A percentile compares a stretch with the other conserved stretches of the same genome.
These are phyloP conservation scores for Chalcis sispes DNA, from an alignment of 2,888 invertebrate species.

Conservation along the genomic window DNA sequence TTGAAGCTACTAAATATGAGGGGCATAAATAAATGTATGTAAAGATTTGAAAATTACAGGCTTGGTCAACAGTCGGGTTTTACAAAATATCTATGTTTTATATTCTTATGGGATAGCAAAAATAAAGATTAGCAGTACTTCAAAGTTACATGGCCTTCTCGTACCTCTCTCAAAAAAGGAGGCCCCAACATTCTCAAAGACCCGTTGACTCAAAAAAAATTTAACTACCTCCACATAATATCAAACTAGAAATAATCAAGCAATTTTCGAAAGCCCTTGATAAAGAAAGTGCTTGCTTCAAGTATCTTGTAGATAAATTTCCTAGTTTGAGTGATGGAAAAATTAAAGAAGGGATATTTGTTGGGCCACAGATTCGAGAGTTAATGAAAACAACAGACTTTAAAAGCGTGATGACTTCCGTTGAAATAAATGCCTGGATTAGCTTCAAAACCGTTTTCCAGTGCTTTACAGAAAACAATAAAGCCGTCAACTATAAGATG, in stretches of 20 bases:
- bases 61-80: too few species aligned
- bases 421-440: not conserved
- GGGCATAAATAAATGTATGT: not conserved
- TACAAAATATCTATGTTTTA: too few species aligned
- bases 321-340: slow-evolving; percentile 56
- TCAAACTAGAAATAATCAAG: slow-evolving; percentile 33
- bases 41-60: too few species aligned
- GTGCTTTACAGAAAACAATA: not conserved
- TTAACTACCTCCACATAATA: slow-evolving; percentile 2
- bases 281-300: slow-evolving; percentile 10
- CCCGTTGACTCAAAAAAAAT: not conserved
- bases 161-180: not conserved
- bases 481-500: not conserved
- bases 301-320: slow-evolving; percentile 34
- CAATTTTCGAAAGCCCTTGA: slow-evolving; percentile 44
- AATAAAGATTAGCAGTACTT: not conserved
- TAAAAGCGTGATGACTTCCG: not conserved
- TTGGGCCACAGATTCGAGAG: slow-evolving; percentile 59
- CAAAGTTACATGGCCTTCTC: not conserved
- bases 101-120: not conserved
- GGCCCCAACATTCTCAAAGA: not conserved
- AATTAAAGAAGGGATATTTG: slow-evolving; percentile 60
- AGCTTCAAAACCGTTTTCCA: not conserved
- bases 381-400: slow-evolving; percentile 49
- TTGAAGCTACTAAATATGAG: not conserved